Conservation (phyloP, 2,113 vertebrate genomes). For the Sorex araneus region DNA sequence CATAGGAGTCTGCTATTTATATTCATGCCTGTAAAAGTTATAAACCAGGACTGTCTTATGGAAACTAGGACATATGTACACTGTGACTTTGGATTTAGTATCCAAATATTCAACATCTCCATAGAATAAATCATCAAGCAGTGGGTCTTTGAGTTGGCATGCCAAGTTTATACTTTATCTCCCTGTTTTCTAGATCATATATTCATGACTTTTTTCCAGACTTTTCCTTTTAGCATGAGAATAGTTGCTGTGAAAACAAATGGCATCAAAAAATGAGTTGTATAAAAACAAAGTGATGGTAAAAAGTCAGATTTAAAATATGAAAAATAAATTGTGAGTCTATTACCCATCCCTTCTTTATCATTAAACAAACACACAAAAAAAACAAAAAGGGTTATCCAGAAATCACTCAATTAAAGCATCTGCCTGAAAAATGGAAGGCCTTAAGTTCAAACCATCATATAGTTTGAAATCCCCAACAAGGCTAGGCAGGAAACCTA, state of each 20-base stretch:
- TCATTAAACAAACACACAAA: not conserved
- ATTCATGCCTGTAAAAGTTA: conserved; percentile 65
- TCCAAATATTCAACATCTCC: conserved; percentile 62
- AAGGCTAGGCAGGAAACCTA: too few species aligned
- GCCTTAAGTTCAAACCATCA: too few species aligned
- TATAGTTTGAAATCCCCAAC: too few species aligned
- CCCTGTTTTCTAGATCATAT: not conserved
- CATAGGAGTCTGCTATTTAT: conserved; percentile 8
- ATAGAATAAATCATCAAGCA: conserved; percentile 66
- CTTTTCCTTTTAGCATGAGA: not conserved
- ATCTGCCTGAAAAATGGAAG: too few species aligned
- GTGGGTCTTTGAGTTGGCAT: not conserved
- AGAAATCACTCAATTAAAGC: not conserved
- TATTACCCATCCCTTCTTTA: not conserved
- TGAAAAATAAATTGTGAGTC: not conserved
- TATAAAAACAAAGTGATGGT: not conserved
- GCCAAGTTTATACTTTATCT: conserved; percentile 49
- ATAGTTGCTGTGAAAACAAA: not conserved
- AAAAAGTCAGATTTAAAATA: not conserved
- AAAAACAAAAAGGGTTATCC: not conserved
- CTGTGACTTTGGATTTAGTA: conserved; percentile 60
- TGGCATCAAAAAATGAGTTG: not conserved
- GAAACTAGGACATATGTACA: conserved; percentile 32
- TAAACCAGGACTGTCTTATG: conserved; percentile 58
- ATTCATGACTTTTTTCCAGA: conserved; percentile 48